phyloP scores from a whole-genome alignment of 2,888 invertebrate genomes.

The Chaetoderma sp. region DNA sequence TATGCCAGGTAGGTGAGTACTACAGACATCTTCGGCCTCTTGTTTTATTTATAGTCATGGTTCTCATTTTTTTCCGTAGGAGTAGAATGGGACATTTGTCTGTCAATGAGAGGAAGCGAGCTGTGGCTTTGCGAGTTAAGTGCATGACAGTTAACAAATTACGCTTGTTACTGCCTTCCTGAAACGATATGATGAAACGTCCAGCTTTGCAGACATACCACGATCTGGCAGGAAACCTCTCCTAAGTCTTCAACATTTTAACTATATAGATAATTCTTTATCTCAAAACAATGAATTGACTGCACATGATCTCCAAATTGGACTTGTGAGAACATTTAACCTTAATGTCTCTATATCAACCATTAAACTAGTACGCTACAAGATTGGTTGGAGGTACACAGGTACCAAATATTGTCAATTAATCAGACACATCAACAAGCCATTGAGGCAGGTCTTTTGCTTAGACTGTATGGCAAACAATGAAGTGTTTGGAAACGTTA shows the following conservation, averaged over 20 bases:
- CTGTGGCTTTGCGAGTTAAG: not conserved
- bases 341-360: not conserved
- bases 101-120: not conserved
- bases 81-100: not conserved
- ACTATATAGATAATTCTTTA: not conserved
- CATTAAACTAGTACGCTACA: not conserved
- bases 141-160: not conserved
- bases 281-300: not conserved
- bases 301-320: not conserved
- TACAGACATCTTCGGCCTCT: no score
- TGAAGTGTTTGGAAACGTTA: not conserved
- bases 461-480: not conserved
- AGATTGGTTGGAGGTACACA: constrained; percentile 1
- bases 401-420: not conserved
- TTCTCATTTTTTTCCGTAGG: no score
- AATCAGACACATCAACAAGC: not conserved
- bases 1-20: no score
- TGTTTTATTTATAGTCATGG: no score
- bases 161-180: not conserved
- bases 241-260: not conserved
- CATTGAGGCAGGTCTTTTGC: not conserved
- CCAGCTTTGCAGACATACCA: not conserved
- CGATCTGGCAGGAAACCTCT: not conserved
- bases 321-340: not conserved
- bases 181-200: no score